phyloP scores from a whole-genome alignment of 2,113 vertebrate genomes.

The Mystacornis crossleyi region DNA sequence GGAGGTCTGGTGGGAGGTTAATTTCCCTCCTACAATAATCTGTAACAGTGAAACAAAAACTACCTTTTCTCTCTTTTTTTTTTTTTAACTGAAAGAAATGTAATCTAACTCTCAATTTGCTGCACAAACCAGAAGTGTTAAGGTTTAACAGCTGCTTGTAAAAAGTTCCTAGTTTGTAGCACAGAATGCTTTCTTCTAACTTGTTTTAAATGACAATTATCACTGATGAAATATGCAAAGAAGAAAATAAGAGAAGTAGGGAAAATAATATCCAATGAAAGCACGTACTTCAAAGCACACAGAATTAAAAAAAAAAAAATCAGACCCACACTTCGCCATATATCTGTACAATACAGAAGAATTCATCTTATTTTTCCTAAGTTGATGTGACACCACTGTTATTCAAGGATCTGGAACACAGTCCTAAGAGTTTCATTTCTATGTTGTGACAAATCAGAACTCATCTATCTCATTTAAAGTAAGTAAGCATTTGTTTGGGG shows the following conservation, averaged over 20 bases:
- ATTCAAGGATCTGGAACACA: not conserved
- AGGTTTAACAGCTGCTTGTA: not conserved
- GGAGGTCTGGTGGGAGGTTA: slow-evolving; percentile 37
- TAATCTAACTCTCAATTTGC: not conserved
- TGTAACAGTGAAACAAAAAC: not conserved
- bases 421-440: not conserved
- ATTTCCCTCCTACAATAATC: slow-evolving; percentile 52
- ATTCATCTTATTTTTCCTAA: not conserved
- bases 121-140: not conserved
- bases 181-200: not conserved
- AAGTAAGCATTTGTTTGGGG: not conserved
- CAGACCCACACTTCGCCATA: not conserved
- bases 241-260: not conserved
- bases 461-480: not conserved
- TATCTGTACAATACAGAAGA: not conserved
- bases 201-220: not conserved
- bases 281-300: not conserved
- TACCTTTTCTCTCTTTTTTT: not conserved
- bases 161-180: not conserved
- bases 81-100: not conserved
- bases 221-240: not conserved
- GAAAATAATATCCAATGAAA: not conserved
- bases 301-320: not conserved
- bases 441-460: not conserved
- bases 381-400: not conserved